Evolutionary conservation across 2,113 vertebrate genomes (phyloP), one percentile per base, ranked within the genome.

Genomic region (Spermophilus dauricus): DNA sequence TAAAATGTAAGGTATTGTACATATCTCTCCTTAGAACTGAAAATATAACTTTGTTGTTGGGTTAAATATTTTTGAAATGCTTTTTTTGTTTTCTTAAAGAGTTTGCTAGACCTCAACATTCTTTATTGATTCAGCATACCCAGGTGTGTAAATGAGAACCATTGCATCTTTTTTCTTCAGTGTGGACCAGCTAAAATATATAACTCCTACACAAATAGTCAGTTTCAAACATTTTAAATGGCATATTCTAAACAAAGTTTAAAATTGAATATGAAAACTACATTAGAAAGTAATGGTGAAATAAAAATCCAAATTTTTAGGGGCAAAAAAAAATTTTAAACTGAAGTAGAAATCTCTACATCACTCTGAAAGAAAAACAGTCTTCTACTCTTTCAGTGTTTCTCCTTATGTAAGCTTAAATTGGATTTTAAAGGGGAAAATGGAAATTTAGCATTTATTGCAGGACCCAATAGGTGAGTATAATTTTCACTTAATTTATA

Each of bases 231-330:
- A 86, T 92, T 86, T 94, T 32, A 1, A 95, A 83, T 83, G 39
- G 17, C 34, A 56, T 80, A 63, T 42, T 92, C 24, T 91, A 94
- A 80, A 75, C 32, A 70, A 37, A 95, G 69, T 81, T 93, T 86
- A 92, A 97, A 89, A 93, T 69, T 61, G 39, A 94, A 90, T 88
- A 58, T 93, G 82, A 86, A 96, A 97, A 48, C 8, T 42, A 10
- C 73, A 16, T 89, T 86, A n/a, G 65, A 95, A 95, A 91, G 58
- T 90, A 92, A 78, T 45, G 26, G 76, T 92, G 53, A 95, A 82
- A 91, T 84, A 93, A 84, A 84, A 8, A 81, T 86, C 26, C 39
- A 85, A 39, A 67, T 91, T 42, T 67, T 63, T 53, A 86, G 76
- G 22, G 69, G 51, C 65, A 88, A 95, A 84, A 48, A 78, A 58